Evolutionary conservation across 2,888 invertebrate species (phyloP).

Genomic region (Tortrix viridana): DNA sequence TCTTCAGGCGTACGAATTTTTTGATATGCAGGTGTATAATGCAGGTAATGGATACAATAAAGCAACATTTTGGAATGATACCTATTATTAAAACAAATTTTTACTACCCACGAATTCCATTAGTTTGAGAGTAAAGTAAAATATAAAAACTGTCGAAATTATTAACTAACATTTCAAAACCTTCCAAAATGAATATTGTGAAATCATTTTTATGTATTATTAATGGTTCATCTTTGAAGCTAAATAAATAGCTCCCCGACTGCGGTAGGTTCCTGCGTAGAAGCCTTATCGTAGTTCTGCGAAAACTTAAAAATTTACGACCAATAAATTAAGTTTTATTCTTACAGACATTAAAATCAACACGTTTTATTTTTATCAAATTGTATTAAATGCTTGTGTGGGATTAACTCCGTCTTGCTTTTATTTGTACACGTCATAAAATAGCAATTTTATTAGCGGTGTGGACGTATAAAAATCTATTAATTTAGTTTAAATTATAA

Average conservation of each 20-base stretch:
- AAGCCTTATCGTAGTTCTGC: conserved; percentile 6
- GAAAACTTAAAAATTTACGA: conserved; percentile 42
- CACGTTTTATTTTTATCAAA: conserved; percentile 30
- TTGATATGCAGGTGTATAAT: too few species aligned
- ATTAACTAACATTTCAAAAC: too few species aligned
- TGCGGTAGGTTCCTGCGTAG: conserved; percentile 10
- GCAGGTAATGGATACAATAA: too few species aligned
- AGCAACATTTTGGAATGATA: too few species aligned
- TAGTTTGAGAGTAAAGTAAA: too few species aligned
- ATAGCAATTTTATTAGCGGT: not conserved
- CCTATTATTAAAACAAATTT: too few species aligned
- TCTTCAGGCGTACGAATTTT: too few species aligned
- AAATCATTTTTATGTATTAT: too few species aligned
- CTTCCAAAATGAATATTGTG: too few species aligned
- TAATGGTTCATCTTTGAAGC: not conserved
- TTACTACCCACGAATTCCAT: too few species aligned
- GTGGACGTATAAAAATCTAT: not conserved
- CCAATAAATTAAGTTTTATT: conserved; percentile 44
- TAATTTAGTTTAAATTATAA: not conserved
- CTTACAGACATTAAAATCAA: conserved; percentile 38
- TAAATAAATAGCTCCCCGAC: not conserved
- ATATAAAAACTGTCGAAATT: too few species aligned
- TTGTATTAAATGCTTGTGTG: conserved; percentile 12
- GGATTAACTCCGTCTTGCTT: conserved; percentile 9
- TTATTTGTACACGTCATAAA: conserved; percentile 7